A percentile compares a stretch with the other conserved stretches of the same genome.
These are phyloP conservation scores for Elephas maximus DNA, from an alignment of 2,113 vertebrate species.

Conservation along the genomic window DNA sequence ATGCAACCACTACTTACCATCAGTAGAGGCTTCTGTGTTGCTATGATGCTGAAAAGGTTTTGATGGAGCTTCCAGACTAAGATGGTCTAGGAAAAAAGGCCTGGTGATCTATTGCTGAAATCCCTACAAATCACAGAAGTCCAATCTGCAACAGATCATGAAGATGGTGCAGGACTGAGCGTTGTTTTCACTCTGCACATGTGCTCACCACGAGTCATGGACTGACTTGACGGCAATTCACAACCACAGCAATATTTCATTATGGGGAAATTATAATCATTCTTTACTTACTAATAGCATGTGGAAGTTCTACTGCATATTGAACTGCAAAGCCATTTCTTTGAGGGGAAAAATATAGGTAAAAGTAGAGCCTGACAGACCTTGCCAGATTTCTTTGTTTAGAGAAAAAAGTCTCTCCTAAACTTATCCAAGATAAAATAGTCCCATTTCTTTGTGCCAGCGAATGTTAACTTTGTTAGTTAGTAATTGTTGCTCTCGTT, in stretches of 20 bases:
- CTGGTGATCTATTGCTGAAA: not conserved
- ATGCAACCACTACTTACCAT: not conserved
- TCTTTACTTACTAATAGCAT: not conserved
- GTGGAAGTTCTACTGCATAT: not conserved
- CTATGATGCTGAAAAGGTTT: not conserved
- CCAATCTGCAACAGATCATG: not conserved
- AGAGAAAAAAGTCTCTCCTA: not conserved
- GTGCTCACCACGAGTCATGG: not conserved
- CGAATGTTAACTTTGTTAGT: not conserved
- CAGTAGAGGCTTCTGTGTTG: not conserved
- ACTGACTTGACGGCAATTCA: not conserved
- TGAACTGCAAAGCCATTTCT: slow-evolving; percentile 63
- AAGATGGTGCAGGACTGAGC: not conserved
- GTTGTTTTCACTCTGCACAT: not conserved
- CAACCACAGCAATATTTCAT: not conserved
- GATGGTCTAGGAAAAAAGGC: not conserved
- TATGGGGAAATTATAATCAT: not conserved
- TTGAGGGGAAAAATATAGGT: not conserved
- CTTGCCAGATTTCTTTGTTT: slow-evolving; percentile 40
- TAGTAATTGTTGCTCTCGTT: not conserved
- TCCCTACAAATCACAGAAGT: not conserved
- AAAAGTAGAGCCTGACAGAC: not conserved
- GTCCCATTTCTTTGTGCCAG: not conserved
- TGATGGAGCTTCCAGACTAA: not conserved
- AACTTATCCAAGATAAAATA: not conserved